These are phyloP conservation scores for Anoplopoma fimbria DNA, from an alignment of 2,113 vertebrate genomes.

Conservation along the genomic window DNA sequence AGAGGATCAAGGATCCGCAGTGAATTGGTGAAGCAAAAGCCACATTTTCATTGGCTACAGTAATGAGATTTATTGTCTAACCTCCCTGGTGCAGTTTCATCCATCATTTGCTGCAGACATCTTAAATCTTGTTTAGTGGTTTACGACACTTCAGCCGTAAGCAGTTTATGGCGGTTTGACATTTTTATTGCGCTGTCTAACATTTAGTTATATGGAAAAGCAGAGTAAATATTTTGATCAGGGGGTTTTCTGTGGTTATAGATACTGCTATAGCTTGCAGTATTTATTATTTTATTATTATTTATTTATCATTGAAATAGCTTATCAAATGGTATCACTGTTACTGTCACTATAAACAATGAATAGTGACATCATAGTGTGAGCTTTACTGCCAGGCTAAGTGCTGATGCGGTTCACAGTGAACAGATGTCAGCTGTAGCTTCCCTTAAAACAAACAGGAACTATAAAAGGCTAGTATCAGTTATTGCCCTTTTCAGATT, in stretches of 20 bases:
- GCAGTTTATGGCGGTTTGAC: neutral
- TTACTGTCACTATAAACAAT: neutral
- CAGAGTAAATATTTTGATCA: neutral
- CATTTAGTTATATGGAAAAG: neutral
- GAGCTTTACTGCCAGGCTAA: neutral
- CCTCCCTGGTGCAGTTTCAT: neutral
- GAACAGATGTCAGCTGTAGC: neutral
- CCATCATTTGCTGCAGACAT: constrained; percentile 10
- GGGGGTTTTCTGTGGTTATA: neutral
- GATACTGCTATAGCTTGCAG: neutral
- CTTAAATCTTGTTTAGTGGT: neutral
- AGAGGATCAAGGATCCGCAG: neutral
- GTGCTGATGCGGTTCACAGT: neutral
- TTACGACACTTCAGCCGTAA: neutral
- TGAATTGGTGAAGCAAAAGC: neutral
- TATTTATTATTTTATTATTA: too few species aligned
- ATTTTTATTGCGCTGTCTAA: neutral
- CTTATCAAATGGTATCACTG: neutral
- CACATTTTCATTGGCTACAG: neutral
- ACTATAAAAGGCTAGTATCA: neutral
- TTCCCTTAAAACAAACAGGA: neutral
- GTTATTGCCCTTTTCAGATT: neutral
- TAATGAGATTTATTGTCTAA: neutral
- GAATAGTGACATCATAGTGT: neutral
- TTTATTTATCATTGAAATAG: too few species aligned